Conservation (phyloP, 2,797 vertebrate genomes). For the Myotis planiceps region DNA sequence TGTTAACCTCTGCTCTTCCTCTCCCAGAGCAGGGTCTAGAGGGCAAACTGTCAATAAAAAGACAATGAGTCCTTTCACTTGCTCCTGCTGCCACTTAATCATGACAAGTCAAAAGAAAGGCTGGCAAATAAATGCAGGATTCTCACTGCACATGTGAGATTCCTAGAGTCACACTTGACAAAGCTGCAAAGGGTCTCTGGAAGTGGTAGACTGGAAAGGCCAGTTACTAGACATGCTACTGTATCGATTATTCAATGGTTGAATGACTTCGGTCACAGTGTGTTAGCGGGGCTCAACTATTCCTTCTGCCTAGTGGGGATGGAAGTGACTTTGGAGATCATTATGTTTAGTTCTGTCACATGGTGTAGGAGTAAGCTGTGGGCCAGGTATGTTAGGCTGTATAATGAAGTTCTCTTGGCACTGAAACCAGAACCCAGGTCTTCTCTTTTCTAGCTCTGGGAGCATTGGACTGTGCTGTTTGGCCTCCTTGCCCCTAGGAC, state of each 20-base stretch:
- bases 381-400: neutral
- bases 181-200: neutral
- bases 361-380: neutral
- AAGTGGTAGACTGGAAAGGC: neutral
- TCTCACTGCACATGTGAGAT: neutral
- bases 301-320: neutral
- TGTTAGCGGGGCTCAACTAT: neutral
- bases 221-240: neutral
- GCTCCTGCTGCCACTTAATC: neutral
- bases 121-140: neutral
- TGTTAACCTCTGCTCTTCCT: neutral
- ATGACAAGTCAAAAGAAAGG: neutral
- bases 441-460: neutral
- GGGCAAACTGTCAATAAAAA: conserved; percentile 3
- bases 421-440: neutral
- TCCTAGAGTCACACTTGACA: neutral
- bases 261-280: neutral
- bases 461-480: neutral
- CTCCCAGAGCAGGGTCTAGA: neutral
- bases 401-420: neutral
- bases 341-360: neutral
- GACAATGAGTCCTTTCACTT: neutral
- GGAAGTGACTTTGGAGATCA: neutral
- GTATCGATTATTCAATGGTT: neutral
- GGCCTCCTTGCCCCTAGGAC: neutral